phyloP scores from a whole-genome alignment of 1,140 invertebrate genomes.

The Sipha flava region DNA sequence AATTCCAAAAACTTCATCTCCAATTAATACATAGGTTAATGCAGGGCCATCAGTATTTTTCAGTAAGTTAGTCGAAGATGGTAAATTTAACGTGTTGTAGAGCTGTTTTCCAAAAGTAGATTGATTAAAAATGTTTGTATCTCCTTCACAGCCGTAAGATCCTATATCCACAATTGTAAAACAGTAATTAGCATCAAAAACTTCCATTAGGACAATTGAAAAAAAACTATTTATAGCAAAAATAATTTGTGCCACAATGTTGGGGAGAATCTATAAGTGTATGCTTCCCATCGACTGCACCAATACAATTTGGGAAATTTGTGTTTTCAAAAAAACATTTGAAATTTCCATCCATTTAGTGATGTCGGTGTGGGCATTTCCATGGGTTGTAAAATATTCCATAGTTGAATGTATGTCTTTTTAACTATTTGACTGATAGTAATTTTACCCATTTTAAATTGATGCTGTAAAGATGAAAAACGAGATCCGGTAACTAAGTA shows the following conservation, averaged over 20 bases:
- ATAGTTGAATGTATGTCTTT: background rate
- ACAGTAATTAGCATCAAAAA: background rate
- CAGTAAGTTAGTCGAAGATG: background rate
- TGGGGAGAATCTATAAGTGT: background rate
- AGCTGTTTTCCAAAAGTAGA: constrained; percentile 16
- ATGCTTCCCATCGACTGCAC: constrained; percentile 29
- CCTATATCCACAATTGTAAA: constrained; percentile 14
- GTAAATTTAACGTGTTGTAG: background rate
- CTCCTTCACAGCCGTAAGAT: constrained; percentile 17
- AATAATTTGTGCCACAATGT: background rate
- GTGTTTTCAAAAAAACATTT: background rate
- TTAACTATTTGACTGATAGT: background rate
- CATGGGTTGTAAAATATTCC: background rate
- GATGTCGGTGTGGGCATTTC: background rate
- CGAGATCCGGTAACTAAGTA: background rate
- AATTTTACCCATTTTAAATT: background rate
- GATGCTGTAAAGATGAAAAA: background rate
- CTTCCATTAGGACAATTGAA: background rate
- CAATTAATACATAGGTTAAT: constrained; percentile 33
- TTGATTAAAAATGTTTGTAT: constrained; percentile 27
- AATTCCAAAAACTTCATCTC: constrained; percentile 45
- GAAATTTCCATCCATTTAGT: background rate
- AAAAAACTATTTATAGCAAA: constrained; percentile 29
- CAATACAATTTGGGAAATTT: no score
- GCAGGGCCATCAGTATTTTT: background rate